Conservation (phyloP, 2,113 vertebrate species). For the Platysteira castanea region DNA sequence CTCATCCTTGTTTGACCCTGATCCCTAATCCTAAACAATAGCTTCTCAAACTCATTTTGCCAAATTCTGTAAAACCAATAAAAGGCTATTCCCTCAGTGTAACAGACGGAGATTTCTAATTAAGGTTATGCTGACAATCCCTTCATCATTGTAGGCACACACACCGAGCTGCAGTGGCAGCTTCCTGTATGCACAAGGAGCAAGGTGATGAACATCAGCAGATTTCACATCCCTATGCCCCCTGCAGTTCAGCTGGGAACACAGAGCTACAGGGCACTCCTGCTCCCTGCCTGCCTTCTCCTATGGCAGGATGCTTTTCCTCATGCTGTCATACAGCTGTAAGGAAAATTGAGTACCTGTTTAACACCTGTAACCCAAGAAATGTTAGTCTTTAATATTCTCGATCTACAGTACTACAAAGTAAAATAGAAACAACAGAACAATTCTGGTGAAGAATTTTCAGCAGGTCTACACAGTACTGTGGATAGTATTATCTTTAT, state of each 20-base stretch:
- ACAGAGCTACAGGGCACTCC: neutral
- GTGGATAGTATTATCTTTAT: neutral
- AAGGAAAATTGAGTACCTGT: neutral
- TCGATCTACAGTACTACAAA: neutral
- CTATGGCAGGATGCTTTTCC: neutral
- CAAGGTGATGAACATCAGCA: neutral
- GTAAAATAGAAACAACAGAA: neutral
- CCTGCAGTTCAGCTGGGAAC: neutral
- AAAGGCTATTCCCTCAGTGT: neutral
- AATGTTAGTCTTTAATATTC: neutral
- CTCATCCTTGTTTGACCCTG: neutral
- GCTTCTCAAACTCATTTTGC: neutral
- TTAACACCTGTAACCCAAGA: neutral
- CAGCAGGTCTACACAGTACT: neutral
- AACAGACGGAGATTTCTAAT: neutral
- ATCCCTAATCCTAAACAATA: neutral
- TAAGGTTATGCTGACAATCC: neutral
- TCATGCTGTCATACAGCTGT: neutral
- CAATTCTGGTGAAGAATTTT: neutral
- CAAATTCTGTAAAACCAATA: neutral
- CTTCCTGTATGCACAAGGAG: rapidly evolving
- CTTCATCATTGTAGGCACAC: neutral
- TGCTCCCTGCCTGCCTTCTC: neutral
- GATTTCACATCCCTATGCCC: neutral
- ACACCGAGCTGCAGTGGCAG: neutral